These are phyloP conservation scores for Xyliphius kryptos DNA, from an alignment of 2,113 vertebrate genomes.

Conservation along the genomic window DNA sequence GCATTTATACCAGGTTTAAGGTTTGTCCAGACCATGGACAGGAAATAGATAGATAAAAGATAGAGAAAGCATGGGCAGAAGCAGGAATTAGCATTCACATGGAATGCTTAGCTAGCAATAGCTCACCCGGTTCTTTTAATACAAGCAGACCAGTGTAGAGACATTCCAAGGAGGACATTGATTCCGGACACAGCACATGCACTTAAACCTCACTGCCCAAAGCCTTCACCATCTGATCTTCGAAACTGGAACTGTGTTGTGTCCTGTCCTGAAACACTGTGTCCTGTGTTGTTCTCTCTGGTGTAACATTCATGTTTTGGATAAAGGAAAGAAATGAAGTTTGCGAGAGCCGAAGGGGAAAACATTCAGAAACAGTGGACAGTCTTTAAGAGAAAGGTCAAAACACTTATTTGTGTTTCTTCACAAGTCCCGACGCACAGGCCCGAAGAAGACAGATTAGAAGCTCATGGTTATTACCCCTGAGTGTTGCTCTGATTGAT, in stretches of 20 bases:
- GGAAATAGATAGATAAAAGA: slow-evolving; percentile 29
- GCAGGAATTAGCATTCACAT: slow-evolving; percentile 47
- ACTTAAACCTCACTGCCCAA: neutral
- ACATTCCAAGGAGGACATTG: slow-evolving; percentile 51
- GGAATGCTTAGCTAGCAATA: slow-evolving; percentile 58
- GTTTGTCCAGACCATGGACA: slow-evolving; percentile 57
- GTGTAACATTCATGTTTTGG: neutral
- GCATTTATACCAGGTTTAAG: slow-evolving; percentile 64
- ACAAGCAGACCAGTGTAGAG: slow-evolving; percentile 50
- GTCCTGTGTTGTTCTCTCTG: neutral
- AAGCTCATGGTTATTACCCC: slow-evolving; percentile 48
- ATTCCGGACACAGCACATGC: slow-evolving; percentile 40
- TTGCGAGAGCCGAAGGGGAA: neutral
- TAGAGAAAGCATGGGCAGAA: slow-evolving; percentile 24
- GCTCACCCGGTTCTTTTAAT: slow-evolving; percentile 5
- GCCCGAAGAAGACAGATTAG: slow-evolving; percentile 48
- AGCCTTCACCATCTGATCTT: slow-evolving; percentile 8
- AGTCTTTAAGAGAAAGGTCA: slow-evolving; percentile 48
- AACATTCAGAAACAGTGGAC: slow-evolving; percentile 13
- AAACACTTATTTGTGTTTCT: slow-evolving; percentile 50
- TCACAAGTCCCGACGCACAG: slow-evolving; percentile 55
- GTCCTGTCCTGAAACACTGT: neutral
- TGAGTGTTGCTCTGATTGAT: slow-evolving; percentile 51
- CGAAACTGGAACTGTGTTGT: slow-evolving; percentile 1
- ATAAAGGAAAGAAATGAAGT: neutral